Evolutionary conservation across 2,888 invertebrate genomes (phyloP).

Genomic region (Xylota segnis): DNA sequence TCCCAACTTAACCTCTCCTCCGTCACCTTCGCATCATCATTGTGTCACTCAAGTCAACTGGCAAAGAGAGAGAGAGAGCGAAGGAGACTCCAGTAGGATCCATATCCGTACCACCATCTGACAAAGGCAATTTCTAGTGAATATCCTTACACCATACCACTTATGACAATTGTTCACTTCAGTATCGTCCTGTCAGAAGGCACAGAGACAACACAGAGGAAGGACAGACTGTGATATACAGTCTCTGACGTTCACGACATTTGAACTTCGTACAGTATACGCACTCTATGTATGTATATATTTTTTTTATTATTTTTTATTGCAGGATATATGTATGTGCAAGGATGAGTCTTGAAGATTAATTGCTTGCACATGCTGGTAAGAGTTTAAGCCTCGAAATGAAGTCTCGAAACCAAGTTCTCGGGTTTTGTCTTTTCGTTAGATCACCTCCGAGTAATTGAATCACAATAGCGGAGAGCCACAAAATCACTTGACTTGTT

Average conservation of each 20-base stretch:
- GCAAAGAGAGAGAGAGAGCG: too few relatives aligned
- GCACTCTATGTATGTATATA: too few relatives aligned
- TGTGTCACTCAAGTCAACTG: conserved; percentile 61
- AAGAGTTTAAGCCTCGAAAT: conserved; percentile 9
- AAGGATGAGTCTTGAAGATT: conserved; percentile 15
- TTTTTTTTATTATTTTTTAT: not conserved
- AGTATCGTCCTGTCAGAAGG: conserved; percentile 1
- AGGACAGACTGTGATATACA: not conserved
- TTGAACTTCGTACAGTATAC: conserved; percentile 29
- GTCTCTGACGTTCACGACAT: conserved; percentile 29
- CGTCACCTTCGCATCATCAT: conserved; percentile 55
- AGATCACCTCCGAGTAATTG: conserved; percentile 34
- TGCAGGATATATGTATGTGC: not conserved
- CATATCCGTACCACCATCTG: conserved; percentile 44
- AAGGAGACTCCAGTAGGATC: conserved; percentile 22
- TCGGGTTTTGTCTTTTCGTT: not conserved
- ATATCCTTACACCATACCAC: conserved; percentile 54
- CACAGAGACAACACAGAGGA: not conserved
- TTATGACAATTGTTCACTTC: conserved; percentile 58
- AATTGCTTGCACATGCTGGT: conserved; percentile 18
- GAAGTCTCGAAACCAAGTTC: not conserved
- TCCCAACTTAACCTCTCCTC: conserved; percentile 17
- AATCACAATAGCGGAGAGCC: conserved; percentile 38
- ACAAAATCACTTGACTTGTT: conserved; percentile 31
- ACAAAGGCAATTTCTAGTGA: conserved; percentile 47